Percentiles rank a stretch among this genome's conserved stretches.
phyloP scores from a whole-genome alignment of 2,888 invertebrate species.

The Thysanoteuthis rhombus region DNA sequence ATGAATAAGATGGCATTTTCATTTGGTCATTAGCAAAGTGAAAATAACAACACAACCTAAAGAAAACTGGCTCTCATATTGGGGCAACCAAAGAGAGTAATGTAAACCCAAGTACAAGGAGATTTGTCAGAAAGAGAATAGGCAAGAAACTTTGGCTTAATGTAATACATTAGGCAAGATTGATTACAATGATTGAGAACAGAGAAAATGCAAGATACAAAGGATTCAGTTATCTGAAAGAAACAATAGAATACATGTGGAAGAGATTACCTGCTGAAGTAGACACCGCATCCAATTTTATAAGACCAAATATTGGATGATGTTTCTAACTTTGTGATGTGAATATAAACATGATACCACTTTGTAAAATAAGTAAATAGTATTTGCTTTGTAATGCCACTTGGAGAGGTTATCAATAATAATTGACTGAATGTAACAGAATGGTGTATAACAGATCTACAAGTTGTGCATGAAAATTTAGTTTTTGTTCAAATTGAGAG shows the following conservation, averaged over 20 bases:
- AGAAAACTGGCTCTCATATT: neutral
- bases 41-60: neutral
- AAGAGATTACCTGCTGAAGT: neutral
- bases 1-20: neutral
- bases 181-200: neutral
- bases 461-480: too few relatives aligned
- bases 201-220: neutral
- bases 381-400: neutral
- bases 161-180: slow-evolving; percentile 12
- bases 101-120: neutral
- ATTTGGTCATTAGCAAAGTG: neutral
- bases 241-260: neutral
- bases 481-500: too few relatives aligned
- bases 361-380: neutral
- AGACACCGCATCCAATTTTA: neutral
- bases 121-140: neutral
- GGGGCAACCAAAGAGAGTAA: neutral
- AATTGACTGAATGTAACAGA: too few relatives aligned
- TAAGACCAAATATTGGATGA: neutral
- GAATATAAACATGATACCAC: neutral
- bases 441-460: too few relatives aligned
- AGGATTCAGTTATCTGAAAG: neutral
- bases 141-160: neutral
- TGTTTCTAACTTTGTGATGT: neutral
- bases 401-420: too few relatives aligned